Percentiles rank a stretch among this genome's conserved stretches.
These are phyloP conservation scores for Capricornis sumatraensis DNA, from an alignment of 2,113 vertebrate genomes.

Conservation along the genomic window DNA sequence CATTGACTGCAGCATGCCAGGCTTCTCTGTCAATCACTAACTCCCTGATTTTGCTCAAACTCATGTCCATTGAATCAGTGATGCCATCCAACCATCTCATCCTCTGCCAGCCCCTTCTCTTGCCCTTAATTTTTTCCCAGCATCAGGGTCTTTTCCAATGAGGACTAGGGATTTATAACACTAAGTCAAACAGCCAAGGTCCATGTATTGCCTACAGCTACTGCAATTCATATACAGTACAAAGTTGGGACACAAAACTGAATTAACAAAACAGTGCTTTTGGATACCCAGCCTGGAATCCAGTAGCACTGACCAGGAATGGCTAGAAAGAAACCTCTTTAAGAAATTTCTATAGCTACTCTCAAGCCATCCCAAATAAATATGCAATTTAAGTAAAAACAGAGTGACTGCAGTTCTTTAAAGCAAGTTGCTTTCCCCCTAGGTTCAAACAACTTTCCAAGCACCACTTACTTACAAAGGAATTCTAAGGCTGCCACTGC, in stretches of 20 bases:
- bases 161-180: constrained; percentile 13
- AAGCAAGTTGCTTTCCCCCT: background rate
- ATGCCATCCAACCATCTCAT: background rate
- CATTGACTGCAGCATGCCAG: background rate
- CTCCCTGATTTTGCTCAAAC: background rate
- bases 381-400: background rate
- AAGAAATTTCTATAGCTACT: constrained; percentile 8
- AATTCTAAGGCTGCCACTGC: constrained; percentile 1
- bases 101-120: background rate
- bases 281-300: background rate
- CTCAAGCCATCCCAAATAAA: constrained; percentile 17
- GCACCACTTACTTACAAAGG: background rate
- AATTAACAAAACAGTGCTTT: constrained; percentile 11
- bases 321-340: background rate
- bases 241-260: background rate
- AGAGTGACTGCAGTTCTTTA: background rate
- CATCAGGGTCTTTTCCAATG: background rate
- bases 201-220: background rate
- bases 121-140: background rate
- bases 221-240: background rate
- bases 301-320: background rate
- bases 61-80: background rate
- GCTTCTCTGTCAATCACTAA: background rate
- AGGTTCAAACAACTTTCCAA: background rate
- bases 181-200: background rate